phyloP scores from a whole-genome alignment of 1,140 invertebrate species.

The Parasteatoda tepidariorum region DNA sequence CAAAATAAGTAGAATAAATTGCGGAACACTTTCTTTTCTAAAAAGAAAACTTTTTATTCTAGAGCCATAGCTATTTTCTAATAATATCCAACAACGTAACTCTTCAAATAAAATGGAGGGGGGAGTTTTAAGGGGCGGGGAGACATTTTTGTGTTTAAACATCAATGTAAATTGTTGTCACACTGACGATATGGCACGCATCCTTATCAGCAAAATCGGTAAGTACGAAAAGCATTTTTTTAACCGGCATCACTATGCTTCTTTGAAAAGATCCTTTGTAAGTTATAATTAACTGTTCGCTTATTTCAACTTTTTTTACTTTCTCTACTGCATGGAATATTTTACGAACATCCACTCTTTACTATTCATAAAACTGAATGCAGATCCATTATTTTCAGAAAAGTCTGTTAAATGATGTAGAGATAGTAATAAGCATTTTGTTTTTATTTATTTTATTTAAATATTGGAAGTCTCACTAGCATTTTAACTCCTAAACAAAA shows the following conservation, averaged over 20 bases:
- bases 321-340: background rate
- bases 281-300: background rate
- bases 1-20: slow-evolving; percentile 6
- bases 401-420: background rate
- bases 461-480: too few species aligned
- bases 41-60: background rate
- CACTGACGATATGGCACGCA: background rate
- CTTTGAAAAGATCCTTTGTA: background rate
- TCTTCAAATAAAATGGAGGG: background rate
- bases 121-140: background rate
- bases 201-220: background rate
- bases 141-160: background rate
- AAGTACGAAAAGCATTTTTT: background rate
- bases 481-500: too few species aligned
- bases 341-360: background rate
- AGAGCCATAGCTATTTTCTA: background rate
- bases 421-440: background rate
- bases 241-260: background rate
- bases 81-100: background rate
- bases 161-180: background rate
- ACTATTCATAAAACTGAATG: background rate
- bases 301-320: background rate
- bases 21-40: background rate
- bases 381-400: background rate
- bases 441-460: background rate